Base-by-base conservation (phyloP, 2,888 invertebrate genomes). In the Eudasyphora cyanicolor region DNA sequence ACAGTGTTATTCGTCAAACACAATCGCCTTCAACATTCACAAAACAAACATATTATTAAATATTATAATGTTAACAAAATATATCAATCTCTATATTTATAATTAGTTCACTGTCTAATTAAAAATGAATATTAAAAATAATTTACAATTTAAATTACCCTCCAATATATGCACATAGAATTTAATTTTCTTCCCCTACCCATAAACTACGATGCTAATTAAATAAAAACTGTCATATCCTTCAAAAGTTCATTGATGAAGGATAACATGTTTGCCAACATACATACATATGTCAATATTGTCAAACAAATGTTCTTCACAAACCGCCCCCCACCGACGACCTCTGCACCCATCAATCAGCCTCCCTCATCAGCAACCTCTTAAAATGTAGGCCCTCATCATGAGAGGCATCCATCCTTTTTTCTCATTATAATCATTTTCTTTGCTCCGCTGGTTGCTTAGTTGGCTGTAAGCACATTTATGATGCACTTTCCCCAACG, bases 401-500 rank as follows among this genome's bases (percentile, higher is more conserved):
- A n/a, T 60, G 32, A n/a, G 57, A 21, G 10, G 27, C 57, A 57
- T 4, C 60, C 7, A 32, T n/a, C 14, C n/a, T 6, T 27, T 45
- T n/a, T 24, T 7, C 35, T 51, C 38, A 73, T 73, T 60, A 27
- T 57, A 21, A 27, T 57, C 38, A 45, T 74, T 19, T 35, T 49
- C 54, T 29, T 35, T 24, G 32, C 51, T 45, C 51, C 32, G 17
- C 79, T 79, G 73, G 78, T 67, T 82, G 74, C 79, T 79, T 76
- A 78, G 81, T 75, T 78, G 54, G 24, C 62, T 79, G 64, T 62
- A 79, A 79, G 76, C 73, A 2, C 69, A 57, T 79, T 78, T 57
- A 24, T 77, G 24, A 75, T 74, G 19, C 70, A 42, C 17, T 76
- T 80, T 75, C 45, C 62, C 29, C 5, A 19, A 45, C n/a, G 19